A percentile compares a stretch with the other conserved stretches of the same genome.
Evolutionary conservation across 2,113 vertebrate genomes (phyloP).

Genomic region (Apodemus speciosus): DNA sequence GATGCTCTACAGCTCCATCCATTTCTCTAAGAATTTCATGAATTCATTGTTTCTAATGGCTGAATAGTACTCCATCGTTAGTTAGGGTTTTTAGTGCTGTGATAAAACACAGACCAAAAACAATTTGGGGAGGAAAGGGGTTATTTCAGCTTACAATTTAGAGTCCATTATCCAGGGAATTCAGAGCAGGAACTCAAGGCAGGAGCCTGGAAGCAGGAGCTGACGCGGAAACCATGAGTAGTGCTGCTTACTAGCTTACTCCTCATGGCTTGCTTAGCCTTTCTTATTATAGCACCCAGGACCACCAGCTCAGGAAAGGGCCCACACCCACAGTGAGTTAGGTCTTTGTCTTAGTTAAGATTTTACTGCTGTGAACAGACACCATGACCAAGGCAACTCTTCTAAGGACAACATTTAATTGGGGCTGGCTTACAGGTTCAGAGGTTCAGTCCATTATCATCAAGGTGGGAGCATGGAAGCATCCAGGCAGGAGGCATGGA

Average conservation of each 20-base stretch:
- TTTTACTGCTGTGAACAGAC: too few species aligned
- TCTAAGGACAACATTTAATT: too few species aligned
- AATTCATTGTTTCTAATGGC: too few species aligned
- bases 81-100: background rate
- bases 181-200: background rate
- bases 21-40: too few species aligned
- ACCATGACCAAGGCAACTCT: too few species aligned
- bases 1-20: too few species aligned
- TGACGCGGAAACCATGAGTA: background rate
- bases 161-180: background rate
- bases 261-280: background rate
- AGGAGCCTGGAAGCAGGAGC: background rate
- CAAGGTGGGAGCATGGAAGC: too few species aligned
- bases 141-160: background rate
- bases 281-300: background rate
- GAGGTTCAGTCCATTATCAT: too few species aligned
- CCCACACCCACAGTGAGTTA: background rate
- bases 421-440: too few species aligned
- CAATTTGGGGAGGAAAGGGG: background rate
- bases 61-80: too few species aligned
- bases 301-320: background rate
- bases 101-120: background rate
- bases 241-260: background rate
- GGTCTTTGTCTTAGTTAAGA: too few species aligned
- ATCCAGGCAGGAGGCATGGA: too few species aligned